These are phyloP conservation scores for Craterocephalus amniculus DNA, from an alignment of 2,797 vertebrate species.

Conservation along the genomic window DNA sequence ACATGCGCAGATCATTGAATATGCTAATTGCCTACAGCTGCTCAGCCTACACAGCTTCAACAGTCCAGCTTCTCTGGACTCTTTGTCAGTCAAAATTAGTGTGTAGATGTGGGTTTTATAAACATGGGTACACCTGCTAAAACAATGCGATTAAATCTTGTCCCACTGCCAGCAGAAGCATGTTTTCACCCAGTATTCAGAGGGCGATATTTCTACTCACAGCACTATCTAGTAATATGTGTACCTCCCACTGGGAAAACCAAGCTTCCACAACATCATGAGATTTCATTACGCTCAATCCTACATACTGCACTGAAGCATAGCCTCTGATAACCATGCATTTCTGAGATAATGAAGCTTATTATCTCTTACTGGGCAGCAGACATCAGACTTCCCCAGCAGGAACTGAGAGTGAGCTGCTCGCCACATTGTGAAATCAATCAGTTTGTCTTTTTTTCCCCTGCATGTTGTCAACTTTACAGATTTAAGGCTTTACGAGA, in stretches of 20 bases:
- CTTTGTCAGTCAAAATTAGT: background rate
- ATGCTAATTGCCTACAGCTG: conserved; percentile 22
- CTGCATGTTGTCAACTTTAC: too few species aligned
- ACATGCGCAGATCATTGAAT: conserved; percentile 4
- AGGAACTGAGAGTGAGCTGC: background rate
- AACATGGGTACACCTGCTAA: background rate
- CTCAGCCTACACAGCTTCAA: background rate
- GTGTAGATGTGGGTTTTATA: background rate
- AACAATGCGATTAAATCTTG: background rate
- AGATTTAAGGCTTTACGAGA: background rate
- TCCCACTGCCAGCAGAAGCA: background rate
- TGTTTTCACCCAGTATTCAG: background rate
- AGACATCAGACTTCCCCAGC: too few species aligned
- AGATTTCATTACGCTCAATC: background rate
- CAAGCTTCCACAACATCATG: background rate
- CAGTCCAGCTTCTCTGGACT: background rate
- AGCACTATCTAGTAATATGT: background rate
- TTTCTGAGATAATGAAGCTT: background rate
- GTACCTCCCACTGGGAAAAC: background rate
- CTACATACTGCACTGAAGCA: too few species aligned
- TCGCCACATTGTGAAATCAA: too few species aligned
- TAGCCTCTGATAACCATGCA: background rate
- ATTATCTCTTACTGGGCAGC: background rate
- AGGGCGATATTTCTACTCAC: background rate
- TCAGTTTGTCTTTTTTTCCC: too few species aligned